phyloP scores from a whole-genome alignment of 2,113 vertebrate species.

The Atrichornis clamosus region DNA sequence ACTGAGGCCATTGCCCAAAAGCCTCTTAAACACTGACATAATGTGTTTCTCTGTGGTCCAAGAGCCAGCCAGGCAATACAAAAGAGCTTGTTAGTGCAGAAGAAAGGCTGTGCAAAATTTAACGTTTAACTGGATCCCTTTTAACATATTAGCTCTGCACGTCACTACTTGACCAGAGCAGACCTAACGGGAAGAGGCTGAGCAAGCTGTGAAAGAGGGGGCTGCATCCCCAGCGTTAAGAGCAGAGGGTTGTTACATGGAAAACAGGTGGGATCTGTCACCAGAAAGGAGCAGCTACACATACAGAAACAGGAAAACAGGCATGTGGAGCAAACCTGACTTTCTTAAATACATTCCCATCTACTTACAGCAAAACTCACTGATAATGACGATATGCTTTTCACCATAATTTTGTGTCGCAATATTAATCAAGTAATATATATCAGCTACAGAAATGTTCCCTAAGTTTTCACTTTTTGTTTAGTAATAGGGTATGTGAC shows the following conservation, averaged over 20 bases:
- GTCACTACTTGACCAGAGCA: neutral
- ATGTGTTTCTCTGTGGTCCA: neutral
- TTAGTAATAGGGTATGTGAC: neutral
- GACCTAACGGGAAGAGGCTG: neutral
- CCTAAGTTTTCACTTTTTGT: neutral
- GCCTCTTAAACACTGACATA: neutral
- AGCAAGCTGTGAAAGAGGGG: neutral
- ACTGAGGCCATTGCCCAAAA: neutral
- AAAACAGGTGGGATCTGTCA: neutral
- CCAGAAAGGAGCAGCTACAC: neutral
- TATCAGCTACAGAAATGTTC: neutral
- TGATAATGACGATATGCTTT: neutral
- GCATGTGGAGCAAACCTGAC: neutral
- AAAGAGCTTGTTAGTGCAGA: neutral
- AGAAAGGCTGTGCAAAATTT: neutral
- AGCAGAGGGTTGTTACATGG: neutral
- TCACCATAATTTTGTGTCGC: neutral
- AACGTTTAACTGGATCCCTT: neutral
- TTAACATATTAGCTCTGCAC: neutral
- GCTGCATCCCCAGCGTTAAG: neutral
- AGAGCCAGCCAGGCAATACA: neutral
- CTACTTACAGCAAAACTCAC: neutral
- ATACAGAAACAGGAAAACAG: neutral
- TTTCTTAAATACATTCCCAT: neutral
- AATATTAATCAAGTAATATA: neutral